Evolutionary conservation across 1,140 invertebrate genomes (phyloP), one percentile per base, ranked within the genome.

Genomic region (Tachypleus tridentatus): DNA sequence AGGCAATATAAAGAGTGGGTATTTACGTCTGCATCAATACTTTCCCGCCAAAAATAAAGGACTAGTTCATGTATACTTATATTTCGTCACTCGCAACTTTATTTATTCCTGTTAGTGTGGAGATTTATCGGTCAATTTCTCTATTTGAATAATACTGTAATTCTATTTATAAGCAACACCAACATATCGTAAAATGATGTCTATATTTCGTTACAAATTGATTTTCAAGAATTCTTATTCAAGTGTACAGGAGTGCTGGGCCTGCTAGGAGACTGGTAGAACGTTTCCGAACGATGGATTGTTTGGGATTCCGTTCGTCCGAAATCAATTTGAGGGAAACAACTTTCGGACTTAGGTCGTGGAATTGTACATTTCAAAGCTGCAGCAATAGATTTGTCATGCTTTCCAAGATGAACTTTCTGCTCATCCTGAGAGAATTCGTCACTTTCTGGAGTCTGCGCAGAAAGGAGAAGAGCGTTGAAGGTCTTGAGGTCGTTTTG

Each of bases 261-360:
- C 29, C 29, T 29, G 48, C 61, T 65, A 11, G 64, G 63, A 10
- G 67, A 68, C 58, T 62, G 64, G 62, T 65, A 68, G 48, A 68
- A 68, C 4, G 67, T 68, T 60, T 68, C 67, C 10, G 67, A 68
- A 6, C 67, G 47, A 48, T 62, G 51, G 51, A 48, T 3, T 4
- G 8, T 48, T 59, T 48, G 6, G 51, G 51, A 4, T 29, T 49
- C 3, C 58, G 62, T 49, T 53, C 62, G 62, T 52, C 67, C 67
- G 50, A 69, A 62, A 51, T 69, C 67, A 64, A 69, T 65, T 10
- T 63, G 61, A 60, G 67, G 67, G 56, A 72, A 72, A 58, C 71
- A 72, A 53, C 64, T 69, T 60, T 72, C 71, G 47, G 71, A 72
- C 64, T 72, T 72, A 53, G 71, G 71, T 58, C 71, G 64, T 4